Percentiles rank a stretch among this genome's conserved stretches.
phyloP scores from a whole-genome alignment of 2,888 invertebrate species.

The Uloborus plumipes region DNA sequence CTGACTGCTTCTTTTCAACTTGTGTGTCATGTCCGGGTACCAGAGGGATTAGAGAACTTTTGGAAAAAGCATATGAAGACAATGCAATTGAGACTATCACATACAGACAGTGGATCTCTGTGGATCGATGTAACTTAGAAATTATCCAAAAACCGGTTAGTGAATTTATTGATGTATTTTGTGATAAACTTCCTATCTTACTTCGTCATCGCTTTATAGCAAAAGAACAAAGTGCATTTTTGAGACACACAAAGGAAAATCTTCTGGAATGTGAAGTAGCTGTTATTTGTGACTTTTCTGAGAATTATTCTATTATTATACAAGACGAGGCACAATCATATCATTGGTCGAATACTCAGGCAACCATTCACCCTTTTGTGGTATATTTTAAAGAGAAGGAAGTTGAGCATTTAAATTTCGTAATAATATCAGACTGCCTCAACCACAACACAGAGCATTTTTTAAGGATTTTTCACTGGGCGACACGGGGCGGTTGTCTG shows the following conservation, averaged over 20 bases:
- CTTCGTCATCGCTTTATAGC: not conserved
- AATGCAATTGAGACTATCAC: conserved; percentile 2
- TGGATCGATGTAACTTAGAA: conserved; percentile 14
- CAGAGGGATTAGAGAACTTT: not conserved
- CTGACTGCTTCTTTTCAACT: not conserved
- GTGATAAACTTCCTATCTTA: not conserved
- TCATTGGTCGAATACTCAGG: not conserved
- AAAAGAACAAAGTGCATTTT: not conserved
- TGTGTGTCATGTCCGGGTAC: conserved; percentile 5
- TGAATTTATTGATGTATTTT: conserved; percentile 21
- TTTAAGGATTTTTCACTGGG: too few species aligned
- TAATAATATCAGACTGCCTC: not conserved
- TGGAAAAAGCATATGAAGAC: conserved; percentile 4
- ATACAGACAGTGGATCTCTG: conserved; percentile 14
- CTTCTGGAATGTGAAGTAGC: not conserved
- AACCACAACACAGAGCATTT: too few species aligned
- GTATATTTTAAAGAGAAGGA: conserved; percentile 14
- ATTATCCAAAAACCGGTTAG: not conserved
- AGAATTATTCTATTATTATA: not conserved
- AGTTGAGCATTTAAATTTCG: not conserved
- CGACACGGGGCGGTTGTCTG: too few species aligned
- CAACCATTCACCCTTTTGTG: conserved; percentile 4
- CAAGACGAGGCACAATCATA: conserved; percentile 21
- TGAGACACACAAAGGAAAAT: not conserved
- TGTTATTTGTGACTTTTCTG: conserved; percentile 11